Conservation (phyloP, 2,888 invertebrate species). For the Drosophila mayaguana region DNA sequence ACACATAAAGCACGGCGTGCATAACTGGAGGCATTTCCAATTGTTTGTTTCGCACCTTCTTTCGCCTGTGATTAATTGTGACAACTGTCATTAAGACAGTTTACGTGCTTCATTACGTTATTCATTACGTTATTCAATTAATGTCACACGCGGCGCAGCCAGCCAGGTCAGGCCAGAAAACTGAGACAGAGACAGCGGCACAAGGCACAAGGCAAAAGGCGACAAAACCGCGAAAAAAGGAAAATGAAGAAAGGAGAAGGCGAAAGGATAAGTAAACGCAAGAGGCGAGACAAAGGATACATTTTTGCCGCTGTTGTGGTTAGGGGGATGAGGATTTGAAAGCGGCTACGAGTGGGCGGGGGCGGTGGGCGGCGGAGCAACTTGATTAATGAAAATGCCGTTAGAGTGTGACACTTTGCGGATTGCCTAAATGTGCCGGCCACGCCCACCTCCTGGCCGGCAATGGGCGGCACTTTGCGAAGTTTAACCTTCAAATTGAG, state of each 20-base stretch:
- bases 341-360: not conserved
- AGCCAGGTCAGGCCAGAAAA: not conserved
- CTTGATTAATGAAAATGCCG: slow-evolving; percentile 78
- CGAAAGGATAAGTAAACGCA: not conserved
- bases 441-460: slow-evolving; percentile 57
- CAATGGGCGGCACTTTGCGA: not conserved
- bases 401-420: slow-evolving; percentile 78
- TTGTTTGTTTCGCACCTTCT: slow-evolving; percentile 19
- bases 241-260: slow-evolving; percentile 5
- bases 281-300: slow-evolving; percentile 43
- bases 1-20: not conserved
- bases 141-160: slow-evolving; percentile 44
- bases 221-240: slow-evolving; percentile 45
- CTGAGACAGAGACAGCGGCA: not conserved
- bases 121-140: slow-evolving; percentile 61
- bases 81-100: slow-evolving; percentile 53
- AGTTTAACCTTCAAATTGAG: slow-evolving; percentile 53
- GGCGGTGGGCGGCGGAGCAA: slow-evolving; percentile 3
- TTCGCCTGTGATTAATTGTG: slow-evolving; percentile 41
- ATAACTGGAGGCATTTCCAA: slow-evolving; percentile 11
- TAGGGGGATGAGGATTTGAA: slow-evolving; percentile 6
- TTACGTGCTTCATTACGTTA: slow-evolving; percentile 58
- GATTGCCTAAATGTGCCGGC: slow-evolving; percentile 61
- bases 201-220: slow-evolving; percentile 26
- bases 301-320: slow-evolving; percentile 43